Base-by-base conservation (phyloP, 1,140 invertebrate species). In the Limonius californicus region DNA sequence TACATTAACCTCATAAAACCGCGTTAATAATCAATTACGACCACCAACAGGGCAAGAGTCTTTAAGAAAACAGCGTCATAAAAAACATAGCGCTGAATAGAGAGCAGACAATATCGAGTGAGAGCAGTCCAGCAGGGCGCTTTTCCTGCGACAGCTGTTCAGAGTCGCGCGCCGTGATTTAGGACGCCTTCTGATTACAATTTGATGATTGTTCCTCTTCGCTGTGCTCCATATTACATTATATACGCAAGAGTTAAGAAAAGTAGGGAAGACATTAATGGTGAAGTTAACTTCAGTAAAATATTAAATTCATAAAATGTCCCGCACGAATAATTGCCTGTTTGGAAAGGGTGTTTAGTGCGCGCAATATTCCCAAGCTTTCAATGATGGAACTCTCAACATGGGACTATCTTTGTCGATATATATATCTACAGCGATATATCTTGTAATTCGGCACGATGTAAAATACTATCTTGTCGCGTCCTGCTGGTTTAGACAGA, bases 101-200 rank as follows among this genome's bases (percentile, higher is more conserved):
- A 50, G 16, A 50, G 45, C 16, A 50, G 45, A 50, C 14, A 50
- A 50, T 50, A 50, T 50, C 16, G 45, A 50, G 14, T 50, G 45
- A 14, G 45, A 50, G 45, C 45, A 50, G 45, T 50, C 45, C 45
- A 50, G 42, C 42, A 21, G 16, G 45, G 45, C 20, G 45, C 45
- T 50, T 55, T 61, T 63, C 62, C 64, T 62, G 60, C 65, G 68
- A 61, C 66, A 70, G 64, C 62, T 68, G 68, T 59, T 66, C 27
- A 54, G 55, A 68, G 67, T 69, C 65, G 62, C 65, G 65, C 64
- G 66, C 55, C 27, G 59, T 74, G 72, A 74, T 74, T 74, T 74
- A 74, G 64, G 68, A 68, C 63, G 63, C 35, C 62, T 70, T 71
- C 68, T 74, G 72, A 74, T 74, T 74, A 72, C 72, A 72, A 74